Conservation (phyloP, 64 coral and sea anemone species). For the Orbicella faveolata region DNA sequence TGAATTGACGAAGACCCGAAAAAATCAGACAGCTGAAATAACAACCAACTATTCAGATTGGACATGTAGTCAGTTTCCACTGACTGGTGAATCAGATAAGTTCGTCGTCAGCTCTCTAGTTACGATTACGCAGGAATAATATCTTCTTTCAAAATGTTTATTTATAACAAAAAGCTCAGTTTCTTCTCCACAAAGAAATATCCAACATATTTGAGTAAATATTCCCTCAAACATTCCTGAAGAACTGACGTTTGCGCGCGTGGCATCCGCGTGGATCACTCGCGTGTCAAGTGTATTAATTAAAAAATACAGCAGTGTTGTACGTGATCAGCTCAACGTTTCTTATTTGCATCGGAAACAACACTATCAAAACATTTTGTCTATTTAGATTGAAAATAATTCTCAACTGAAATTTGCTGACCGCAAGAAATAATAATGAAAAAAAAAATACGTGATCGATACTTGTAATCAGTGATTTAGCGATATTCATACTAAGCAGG, state of each 20-base stretch:
- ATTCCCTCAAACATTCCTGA: background rate
- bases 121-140: slow-evolving; percentile 5
- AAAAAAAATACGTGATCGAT: too few relatives aligned
- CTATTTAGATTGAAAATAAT: background rate
- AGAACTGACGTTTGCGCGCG: background rate
- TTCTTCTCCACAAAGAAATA: slow-evolving; percentile 16
- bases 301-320: too few relatives aligned
- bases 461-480: background rate
- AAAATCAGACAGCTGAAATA: too few relatives aligned
- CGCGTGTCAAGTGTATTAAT: background rate
- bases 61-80: too few relatives aligned
- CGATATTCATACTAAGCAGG: too few relatives aligned
- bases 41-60: too few relatives aligned
- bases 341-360: background rate
- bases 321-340: background rate
- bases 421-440: background rate
- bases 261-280: background rate
- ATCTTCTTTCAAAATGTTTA: slow-evolving; percentile 19
- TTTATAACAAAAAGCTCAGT: slow-evolving; percentile 39
- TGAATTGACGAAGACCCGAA: too few relatives aligned
- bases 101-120: background rate
- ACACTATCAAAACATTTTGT: slow-evolving; percentile 8
- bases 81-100: too few relatives aligned
- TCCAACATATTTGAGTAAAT: background rate
- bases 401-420: background rate